phyloP scores from a whole-genome alignment of 92 coral and sea anemone genomes.

The Pocillopora grandis region DNA sequence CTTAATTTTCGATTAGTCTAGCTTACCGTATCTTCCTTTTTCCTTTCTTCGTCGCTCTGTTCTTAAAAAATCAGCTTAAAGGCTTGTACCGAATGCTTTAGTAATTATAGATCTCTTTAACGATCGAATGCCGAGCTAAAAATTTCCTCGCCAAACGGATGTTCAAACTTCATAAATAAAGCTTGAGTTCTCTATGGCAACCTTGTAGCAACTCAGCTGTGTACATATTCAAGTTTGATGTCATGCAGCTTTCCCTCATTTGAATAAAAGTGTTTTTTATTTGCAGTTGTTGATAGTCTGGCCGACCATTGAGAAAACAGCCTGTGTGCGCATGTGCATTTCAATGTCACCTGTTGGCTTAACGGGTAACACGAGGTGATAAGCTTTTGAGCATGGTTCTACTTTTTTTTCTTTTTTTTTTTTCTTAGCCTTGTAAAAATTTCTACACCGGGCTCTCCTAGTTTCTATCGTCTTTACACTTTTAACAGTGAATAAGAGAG shows the following conservation, averaged over 20 bases:
- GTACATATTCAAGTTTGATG: background rate
- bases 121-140: background rate
- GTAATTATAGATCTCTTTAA: constrained; percentile 4
- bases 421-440: background rate
- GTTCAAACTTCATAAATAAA: constrained; percentile 24
- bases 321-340: constrained; percentile 18
- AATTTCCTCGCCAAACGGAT: constrained; percentile 2
- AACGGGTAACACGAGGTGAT: background rate
- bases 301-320: background rate
- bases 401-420: background rate
- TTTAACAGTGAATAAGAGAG: background rate
- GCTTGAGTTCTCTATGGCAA: constrained; percentile 28
- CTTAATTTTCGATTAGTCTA: background rate
- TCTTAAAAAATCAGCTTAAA: too few species aligned
- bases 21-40: background rate
- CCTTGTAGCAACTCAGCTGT: constrained; percentile 1
- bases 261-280: constrained; percentile 11
- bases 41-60: background rate
- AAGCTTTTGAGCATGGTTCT: background rate
- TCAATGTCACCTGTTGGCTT: constrained; percentile 15
- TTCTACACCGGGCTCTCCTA: background rate
- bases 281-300: background rate
- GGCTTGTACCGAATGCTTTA: background rate
- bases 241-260: constrained; percentile 18
- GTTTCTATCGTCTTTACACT: background rate